Evolutionary conservation across 35 echinoderm and acorn worm genomes (phyloP), one percentile per base, ranked within the genome.

Genomic region (Acanthaster planci): DNA sequence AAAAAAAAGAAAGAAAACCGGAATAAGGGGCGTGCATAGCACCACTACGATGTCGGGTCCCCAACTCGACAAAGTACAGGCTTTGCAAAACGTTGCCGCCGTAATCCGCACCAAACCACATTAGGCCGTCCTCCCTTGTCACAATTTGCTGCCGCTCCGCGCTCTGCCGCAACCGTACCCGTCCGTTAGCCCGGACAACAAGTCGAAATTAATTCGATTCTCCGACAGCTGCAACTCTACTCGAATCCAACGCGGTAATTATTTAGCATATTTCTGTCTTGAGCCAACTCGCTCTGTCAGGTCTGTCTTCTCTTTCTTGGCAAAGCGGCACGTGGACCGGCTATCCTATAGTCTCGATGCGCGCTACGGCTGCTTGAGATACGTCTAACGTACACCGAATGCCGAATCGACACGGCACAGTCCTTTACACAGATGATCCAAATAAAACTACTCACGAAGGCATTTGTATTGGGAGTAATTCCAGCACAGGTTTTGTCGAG

Each of bases 131-230:
- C 64, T n/a, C 64, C 34, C 34, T 34, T 34, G 64, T 30, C 64
- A 31, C 34, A 47, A 31, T 72, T 34, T 67, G 17, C 32, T 8
- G 4, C 57, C 57, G 19, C 57, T 5, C 57, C 42, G 42, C 64
- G 26, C 23, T 72, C 30, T 26, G 56, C 56, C 4, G 16, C 56
- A 18, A 18, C 27, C 56, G 56, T 27, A 26, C 26, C 64, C 34
- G 64, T 12, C 15, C 64, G 64, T 8, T 14, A 26, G 7, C 1
- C 34, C 14, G n/a, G 64, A 72, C 64, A 72, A 72, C 64, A 72
- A 72, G 64, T 72, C 64, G 64, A 72, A 72, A 72, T 72, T 72
- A 72, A 72, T 72, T 72, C 64, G 64, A 72, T 72, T 72, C 64
- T 10, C 26, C 14, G 34, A 72, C 64, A 72, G 64, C 64, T 72